Evolutionary conservation across 1,140 invertebrate genomes (phyloP).

Genomic region (Penaeus indicus): DNA sequence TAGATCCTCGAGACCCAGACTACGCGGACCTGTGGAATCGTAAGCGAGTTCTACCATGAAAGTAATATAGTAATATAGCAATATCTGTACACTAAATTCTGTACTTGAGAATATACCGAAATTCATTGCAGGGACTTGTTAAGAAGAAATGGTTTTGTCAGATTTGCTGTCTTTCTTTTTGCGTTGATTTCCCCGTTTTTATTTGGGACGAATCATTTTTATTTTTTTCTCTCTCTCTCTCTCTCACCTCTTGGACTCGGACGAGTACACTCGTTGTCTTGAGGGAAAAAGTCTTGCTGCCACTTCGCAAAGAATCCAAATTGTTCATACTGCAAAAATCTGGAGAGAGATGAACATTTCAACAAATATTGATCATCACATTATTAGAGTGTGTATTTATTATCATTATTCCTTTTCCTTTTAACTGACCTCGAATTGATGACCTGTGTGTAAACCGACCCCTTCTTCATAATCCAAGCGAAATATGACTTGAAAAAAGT

Average conservation of each 20-base stretch:
- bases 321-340: not conserved
- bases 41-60: not conserved
- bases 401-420: too few relatives aligned
- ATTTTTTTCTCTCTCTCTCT: too few relatives aligned
- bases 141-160: too few relatives aligned
- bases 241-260: constrained; percentile 5
- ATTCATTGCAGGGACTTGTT: too few relatives aligned
- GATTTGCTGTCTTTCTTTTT: too few relatives aligned
- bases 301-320: constrained; percentile 1
- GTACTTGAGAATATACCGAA: too few relatives aligned
- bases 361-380: too few relatives aligned
- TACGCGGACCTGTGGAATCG: not conserved
- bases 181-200: too few relatives aligned
- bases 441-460: not conserved
- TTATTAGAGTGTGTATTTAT: too few relatives aligned
- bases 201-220: too few relatives aligned
- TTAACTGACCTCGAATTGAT: not conserved
- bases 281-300: constrained; percentile 5
- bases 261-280: constrained; percentile 17
- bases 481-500: constrained; percentile 8
- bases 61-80: too few relatives aligned
- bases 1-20: not conserved
- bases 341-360: not conserved
- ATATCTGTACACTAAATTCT: too few relatives aligned
- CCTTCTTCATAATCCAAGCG: constrained; percentile 19